phyloP scores from a whole-genome alignment of 2,888 invertebrate species.

The Scrobipalpa atriplicella region DNA sequence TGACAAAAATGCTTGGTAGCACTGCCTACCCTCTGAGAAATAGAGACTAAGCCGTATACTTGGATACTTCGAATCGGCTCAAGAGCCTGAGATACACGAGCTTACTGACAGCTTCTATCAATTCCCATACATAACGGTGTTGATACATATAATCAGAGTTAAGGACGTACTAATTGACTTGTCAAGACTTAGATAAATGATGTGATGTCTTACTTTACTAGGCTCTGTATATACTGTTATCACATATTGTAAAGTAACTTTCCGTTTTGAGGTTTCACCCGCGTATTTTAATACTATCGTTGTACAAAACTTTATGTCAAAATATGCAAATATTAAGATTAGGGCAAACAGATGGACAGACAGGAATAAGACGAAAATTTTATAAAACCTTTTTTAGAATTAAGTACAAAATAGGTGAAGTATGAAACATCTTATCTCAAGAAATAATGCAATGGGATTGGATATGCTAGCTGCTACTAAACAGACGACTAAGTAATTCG shows the following conservation, averaged over 20 bases:
- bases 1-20: too few relatives aligned
- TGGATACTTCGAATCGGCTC: not conserved
- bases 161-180: slow-evolving; percentile 27
- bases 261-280: too few relatives aligned
- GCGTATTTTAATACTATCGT: too few relatives aligned
- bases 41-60: not conserved
- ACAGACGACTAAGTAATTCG: not conserved
- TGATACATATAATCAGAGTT: slow-evolving; percentile 19
- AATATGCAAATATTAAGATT: too few relatives aligned
- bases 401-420: too few relatives aligned
- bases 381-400: too few relatives aligned
- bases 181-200: slow-evolving; percentile 27
- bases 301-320: too few relatives aligned
- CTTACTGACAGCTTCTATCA: slow-evolving; percentile 12
- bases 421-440: too few relatives aligned
- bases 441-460: not conserved
- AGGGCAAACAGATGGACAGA: too few relatives aligned
- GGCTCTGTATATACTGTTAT: not conserved
- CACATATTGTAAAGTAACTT: not conserved
- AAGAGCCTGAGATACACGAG: not conserved
- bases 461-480: not conserved
- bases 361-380: too few relatives aligned
- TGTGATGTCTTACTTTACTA: slow-evolving; percentile 15
- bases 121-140: slow-evolving; percentile 17
- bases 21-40: too few relatives aligned